A percentile compares a stretch with the other conserved stretches of the same genome.
phyloP scores from a whole-genome alignment of 2,113 vertebrate species.

The Natator depressus region DNA sequence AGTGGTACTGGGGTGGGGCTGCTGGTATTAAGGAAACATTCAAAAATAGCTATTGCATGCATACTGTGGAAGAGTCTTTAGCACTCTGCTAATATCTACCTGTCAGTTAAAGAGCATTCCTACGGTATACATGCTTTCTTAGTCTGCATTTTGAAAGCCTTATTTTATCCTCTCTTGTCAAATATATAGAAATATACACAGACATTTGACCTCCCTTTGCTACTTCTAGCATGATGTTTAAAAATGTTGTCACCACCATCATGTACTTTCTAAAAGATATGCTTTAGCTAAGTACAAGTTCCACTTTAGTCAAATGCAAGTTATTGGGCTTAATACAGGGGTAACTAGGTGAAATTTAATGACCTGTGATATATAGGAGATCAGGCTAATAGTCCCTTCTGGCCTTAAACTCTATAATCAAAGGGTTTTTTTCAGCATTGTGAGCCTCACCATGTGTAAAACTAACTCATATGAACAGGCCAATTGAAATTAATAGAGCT shows the following conservation, averaged over 20 bases:
- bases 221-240: neutral
- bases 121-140: neutral
- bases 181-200: neutral
- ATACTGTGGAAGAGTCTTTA: neutral
- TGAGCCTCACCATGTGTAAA: neutral
- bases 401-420: neutral
- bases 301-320: neutral
- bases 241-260: neutral
- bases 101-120: fast-evolving
- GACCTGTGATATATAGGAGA: neutral
- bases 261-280: neutral
- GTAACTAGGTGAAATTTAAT: neutral
- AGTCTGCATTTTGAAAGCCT: neutral
- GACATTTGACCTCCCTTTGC: neutral
- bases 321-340: neutral
- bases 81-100: neutral
- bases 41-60: neutral
- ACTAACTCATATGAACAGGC: neutral
- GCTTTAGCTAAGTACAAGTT: neutral
- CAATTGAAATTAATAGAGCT: neutral
- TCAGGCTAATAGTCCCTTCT: neutral
- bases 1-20: no score
- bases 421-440: neutral
- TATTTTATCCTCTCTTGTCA: neutral
- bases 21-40: neutral